Conservation (phyloP, 2,113 vertebrate species). For the Calyptomena viridis region DNA sequence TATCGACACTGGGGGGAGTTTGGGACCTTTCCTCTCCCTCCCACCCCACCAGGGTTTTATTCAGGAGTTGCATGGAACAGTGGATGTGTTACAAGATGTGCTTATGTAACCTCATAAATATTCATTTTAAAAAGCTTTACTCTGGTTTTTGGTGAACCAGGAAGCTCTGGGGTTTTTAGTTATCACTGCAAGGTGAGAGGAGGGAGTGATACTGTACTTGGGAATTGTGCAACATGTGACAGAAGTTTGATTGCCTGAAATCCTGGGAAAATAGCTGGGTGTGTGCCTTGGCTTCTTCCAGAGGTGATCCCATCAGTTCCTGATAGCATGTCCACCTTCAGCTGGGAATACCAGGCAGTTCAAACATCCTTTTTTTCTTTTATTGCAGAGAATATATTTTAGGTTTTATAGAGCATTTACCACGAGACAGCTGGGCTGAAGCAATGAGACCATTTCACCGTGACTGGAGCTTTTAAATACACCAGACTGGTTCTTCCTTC, state of each 20-base stretch:
- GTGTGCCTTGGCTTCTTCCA: neutral
- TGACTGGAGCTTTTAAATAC: neutral
- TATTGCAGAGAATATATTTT: neutral
- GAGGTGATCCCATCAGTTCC: neutral
- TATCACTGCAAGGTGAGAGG: neutral
- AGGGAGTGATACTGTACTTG: neutral
- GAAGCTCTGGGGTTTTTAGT: neutral
- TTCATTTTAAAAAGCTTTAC: neutral
- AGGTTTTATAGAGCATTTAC: neutral
- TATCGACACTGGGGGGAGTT: neutral
- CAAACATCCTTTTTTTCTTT: neutral
- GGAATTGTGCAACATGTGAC: fast-evolving
- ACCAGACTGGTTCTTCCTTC: neutral
- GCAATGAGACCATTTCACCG: neutral
- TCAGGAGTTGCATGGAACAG: neutral
- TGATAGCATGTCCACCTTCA: neutral
- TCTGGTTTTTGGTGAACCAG: neutral
- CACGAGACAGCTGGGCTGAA: neutral
- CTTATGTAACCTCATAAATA: neutral
- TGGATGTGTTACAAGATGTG: too few relatives aligned
- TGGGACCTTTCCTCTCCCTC: neutral
- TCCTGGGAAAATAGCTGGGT: neutral
- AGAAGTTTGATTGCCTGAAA: neutral
- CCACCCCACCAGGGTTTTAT: neutral
- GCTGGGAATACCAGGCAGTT: neutral